Base-by-base conservation (phyloP, 2,888 invertebrate species). In the Stratiomys singularior region DNA sequence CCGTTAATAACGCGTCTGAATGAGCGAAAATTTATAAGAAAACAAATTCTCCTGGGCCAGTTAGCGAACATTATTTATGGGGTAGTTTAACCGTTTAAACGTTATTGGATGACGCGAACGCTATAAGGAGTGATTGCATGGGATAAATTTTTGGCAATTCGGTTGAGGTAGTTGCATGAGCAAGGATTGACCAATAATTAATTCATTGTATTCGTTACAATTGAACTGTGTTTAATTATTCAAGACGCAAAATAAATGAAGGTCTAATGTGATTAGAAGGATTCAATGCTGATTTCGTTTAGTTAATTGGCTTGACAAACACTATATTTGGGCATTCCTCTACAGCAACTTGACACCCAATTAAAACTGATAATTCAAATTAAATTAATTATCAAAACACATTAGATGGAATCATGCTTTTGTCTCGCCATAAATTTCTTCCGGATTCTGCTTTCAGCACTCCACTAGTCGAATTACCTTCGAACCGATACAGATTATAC, bases 1-100 rank as follows among this genome's bases (percentile, higher is more conserved):
- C 79, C 64, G 77, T 79, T 79, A 78, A 79, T 79, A 79, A 78
- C 76, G 79, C 79, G 78, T 78, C 79, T 78, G 79, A 79, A 79
- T 78, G 79, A 64, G 76, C 63, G 64, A 78, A 79, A 78, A 79
- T 78, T 78, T 78, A 79, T 79, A 78, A 78, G 77, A 79, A 79
- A 79, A 79, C 79, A 79, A 79, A 79, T 79, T 79, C 79, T 78
- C 72, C 46, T 76, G 67, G 78, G 79, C 64, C 77, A 78, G 78
- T 79, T 79, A 78, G 27, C 58, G 78, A 76, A 77, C 30, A 79
- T 79, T 78, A 79, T 79, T 79, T 79, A 79, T 79, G 76, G 27
- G 67, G 28, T 58, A 74, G 58, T 77, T 77, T 64, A 79, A 77
- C 79, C 77, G 77, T 79, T 79, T 77, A 79, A 79, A 79, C 71